A percentile compares a stretch with the other conserved stretches of the same genome.
Evolutionary conservation across 2,797 vertebrate species (phyloP).

Genomic region (Argentina silus): DNA sequence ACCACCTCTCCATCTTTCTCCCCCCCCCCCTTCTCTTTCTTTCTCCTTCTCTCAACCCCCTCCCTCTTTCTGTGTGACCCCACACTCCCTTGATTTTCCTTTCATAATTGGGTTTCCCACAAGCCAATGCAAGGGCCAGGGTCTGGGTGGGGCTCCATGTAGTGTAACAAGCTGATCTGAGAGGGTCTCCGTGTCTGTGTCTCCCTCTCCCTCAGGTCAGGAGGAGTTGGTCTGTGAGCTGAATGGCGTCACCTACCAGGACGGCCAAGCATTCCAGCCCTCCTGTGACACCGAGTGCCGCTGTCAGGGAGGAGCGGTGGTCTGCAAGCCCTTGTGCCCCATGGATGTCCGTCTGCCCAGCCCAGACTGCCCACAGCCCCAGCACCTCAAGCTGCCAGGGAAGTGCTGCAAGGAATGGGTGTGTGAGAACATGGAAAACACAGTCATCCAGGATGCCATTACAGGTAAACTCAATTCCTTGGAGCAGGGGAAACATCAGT

Average conservation of each 20-base stretch:
- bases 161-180: neutral
- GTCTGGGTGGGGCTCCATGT: slow-evolving; percentile 8
- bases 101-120: slow-evolving; percentile 45
- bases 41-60: neutral
- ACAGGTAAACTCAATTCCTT: slow-evolving; percentile 64
- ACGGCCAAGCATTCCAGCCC: slow-evolving; percentile 91
- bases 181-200: slow-evolving; percentile 4
- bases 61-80: too few relatives aligned
- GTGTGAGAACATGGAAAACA: slow-evolving; percentile 81
- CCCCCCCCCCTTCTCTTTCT: neutral
- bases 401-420: slow-evolving; percentile 95
- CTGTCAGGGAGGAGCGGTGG: slow-evolving; percentile 86
- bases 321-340: slow-evolving; percentile 84
- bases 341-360: slow-evolving; percentile 80
- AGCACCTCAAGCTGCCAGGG: slow-evolving; percentile 80
- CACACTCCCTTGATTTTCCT: neutral
- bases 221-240: slow-evolving; percentile 83
- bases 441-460: slow-evolving; percentile 69
- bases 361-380: slow-evolving; percentile 86
- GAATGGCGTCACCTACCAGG: slow-evolving; percentile 81
- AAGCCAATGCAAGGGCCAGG: neutral
- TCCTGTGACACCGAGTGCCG: slow-evolving; percentile 85
- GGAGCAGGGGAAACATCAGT: neutral
- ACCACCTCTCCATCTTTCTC: neutral
- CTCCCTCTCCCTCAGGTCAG: slow-evolving; percentile 72